Evolutionary conservation across 1,140 invertebrate genomes (phyloP).

Genomic region (Psilanteris sp.): DNA sequence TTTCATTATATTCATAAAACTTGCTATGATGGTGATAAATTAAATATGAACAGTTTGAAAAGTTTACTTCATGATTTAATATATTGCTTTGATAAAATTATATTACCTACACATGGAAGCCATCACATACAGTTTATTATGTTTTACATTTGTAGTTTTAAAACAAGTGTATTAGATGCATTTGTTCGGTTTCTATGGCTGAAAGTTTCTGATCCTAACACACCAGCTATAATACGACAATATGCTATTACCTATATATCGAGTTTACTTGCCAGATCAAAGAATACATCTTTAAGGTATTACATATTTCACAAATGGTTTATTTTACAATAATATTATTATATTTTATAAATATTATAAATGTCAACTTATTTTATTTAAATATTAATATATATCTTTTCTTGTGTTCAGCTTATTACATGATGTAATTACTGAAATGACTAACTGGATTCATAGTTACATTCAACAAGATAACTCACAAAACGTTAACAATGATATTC

Average conservation of each 20-base stretch:
- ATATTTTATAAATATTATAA: background rate
- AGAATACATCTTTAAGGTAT: slow-evolving; percentile 85
- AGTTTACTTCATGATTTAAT: slow-evolving; percentile 80
- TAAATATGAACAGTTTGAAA: slow-evolving; percentile 75
- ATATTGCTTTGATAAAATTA: slow-evolving; percentile 85
- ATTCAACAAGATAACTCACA: slow-evolving; percentile 82
- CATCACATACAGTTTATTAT: slow-evolving; percentile 90
- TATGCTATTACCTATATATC: slow-evolving; percentile 86
- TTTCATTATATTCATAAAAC: slow-evolving; percentile 81
- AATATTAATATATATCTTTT: slow-evolving; percentile 17
- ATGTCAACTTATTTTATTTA: slow-evolving; percentile 19
- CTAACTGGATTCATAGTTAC: slow-evolving; percentile 88
- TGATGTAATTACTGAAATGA: slow-evolving; percentile 83
- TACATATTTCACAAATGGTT: slow-evolving; percentile 10
- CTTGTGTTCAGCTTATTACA: slow-evolving; percentile 83
- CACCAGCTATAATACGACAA: slow-evolving; percentile 84
- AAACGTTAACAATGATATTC: slow-evolving; percentile 79
- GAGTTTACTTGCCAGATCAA: slow-evolving; percentile 86
- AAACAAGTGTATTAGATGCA: slow-evolving; percentile 83
- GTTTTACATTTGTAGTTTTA: slow-evolving; percentile 88
- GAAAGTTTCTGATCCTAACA: slow-evolving; percentile 85
- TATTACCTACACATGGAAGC: slow-evolving; percentile 86
- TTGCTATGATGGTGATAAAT: slow-evolving; percentile 73
- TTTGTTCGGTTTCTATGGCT: slow-evolving; percentile 89
- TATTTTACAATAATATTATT: background rate